These are phyloP conservation scores for Steinernema carpocapsae DNA, from an alignment of 2,888 invertebrate genomes.

Conservation along the genomic window DNA sequence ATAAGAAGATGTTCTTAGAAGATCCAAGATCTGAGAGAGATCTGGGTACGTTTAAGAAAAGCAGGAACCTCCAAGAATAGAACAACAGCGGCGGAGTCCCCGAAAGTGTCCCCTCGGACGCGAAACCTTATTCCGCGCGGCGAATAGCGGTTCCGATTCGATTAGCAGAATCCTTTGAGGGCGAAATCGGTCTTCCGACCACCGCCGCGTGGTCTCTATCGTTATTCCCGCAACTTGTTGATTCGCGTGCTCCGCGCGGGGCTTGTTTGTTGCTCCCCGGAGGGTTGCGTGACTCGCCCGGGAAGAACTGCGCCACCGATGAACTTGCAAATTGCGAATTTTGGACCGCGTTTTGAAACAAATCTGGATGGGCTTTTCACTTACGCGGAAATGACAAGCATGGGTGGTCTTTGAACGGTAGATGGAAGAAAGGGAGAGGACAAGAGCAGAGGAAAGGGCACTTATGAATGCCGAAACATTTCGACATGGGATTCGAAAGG, in stretches of 20 bases:
- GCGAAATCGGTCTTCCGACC: background rate
- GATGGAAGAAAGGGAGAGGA: background rate
- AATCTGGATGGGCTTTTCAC: background rate
- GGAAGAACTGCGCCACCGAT: constrained; percentile 4
- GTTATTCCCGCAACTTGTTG: constrained; percentile 28
- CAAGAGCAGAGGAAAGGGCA: background rate
- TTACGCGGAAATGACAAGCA: background rate
- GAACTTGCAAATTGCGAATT: constrained; percentile 26
- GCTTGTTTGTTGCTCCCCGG: constrained; percentile 31
- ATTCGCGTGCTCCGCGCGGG: constrained; percentile 22
- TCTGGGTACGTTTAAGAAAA: too few relatives aligned
- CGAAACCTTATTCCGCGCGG: too few relatives aligned
- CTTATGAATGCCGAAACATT: too few relatives aligned
- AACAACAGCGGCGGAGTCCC: background rate
- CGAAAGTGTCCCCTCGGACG: too few relatives aligned
- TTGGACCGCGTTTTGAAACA: constrained; percentile 18
- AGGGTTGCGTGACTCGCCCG: constrained; percentile 30
- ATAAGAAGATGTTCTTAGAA: too few relatives aligned
- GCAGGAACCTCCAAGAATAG: too few relatives aligned
- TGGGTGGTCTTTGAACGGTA: background rate
- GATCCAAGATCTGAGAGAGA: too few relatives aligned
- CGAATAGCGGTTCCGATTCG: constrained; percentile 13
- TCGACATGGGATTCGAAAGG: too few relatives aligned
- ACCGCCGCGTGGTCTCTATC: background rate
- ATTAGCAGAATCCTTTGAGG: constrained; percentile 18